Evolutionary conservation across 2,113 vertebrate species (phyloP), one percentile per base, ranked within the genome.

Genomic region (Platichthys stellatus): DNA sequence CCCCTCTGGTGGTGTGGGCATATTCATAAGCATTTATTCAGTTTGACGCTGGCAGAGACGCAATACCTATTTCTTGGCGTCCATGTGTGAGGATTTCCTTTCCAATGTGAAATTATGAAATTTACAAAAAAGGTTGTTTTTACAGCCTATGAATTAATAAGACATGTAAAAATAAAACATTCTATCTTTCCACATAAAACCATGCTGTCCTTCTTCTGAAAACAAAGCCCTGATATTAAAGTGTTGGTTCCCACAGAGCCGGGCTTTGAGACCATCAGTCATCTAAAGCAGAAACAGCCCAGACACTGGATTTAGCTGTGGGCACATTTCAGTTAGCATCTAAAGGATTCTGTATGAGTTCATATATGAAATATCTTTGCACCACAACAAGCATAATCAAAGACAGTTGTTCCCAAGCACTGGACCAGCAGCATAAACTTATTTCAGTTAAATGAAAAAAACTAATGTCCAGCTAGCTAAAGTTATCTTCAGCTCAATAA

Each of bases 1-100:
- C 90, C 88, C 85, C 89, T 91, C 86, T 86, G 87, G 88, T 86
- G 89, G 87, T 85, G 86, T 81, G 87, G 91, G 89, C 82, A 92
- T 86, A 87, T 87, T 89, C 90, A 89, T 79, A 89, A 87, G 90
- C 78, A 78, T 90, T 92, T 81, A 89, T 88, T 78, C 86, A 81
- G 81, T 87, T 87, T 87, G 83, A 92, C 64, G 81, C 86, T 89
- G 82, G 84, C 86, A 92, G 59, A 87, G 59, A 87, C n/a, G 80
- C 78, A 69, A 70, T 76, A 89, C 83, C 83, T 86, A 63, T 66
- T 77, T 81, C 60, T 86, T 89, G 87, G 89, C 85, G 54, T 62
- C 68, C 4, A 2, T 61, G 51, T 64, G 26, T 53, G 63, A 90
- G 84, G 85, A 43, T 89, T 88, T 90, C 83, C 86, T 88, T 86